These are phyloP conservation scores for Hylia prasina DNA, from an alignment of 2,113 vertebrate species.

Conservation along the genomic window DNA sequence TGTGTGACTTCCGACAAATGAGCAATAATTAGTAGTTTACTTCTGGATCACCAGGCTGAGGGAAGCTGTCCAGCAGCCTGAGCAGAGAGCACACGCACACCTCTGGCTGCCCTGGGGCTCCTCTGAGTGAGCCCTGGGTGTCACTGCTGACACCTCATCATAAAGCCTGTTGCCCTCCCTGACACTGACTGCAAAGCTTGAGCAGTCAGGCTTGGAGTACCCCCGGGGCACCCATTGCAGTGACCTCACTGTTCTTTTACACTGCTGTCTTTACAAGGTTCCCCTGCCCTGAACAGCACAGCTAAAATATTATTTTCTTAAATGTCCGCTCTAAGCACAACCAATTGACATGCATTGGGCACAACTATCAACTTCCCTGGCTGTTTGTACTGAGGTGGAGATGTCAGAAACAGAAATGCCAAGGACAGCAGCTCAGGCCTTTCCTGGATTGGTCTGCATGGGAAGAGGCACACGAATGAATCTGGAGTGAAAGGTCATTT, in stretches of 20 bases:
- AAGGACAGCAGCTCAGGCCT: neutral
- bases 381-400: neutral
- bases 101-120: neutral
- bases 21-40: slow-evolving; percentile 40
- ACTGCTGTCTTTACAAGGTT: neutral
- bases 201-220: neutral
- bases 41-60: neutral
- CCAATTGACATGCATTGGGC: neutral
- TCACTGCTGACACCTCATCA: neutral
- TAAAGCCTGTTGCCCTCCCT: neutral
- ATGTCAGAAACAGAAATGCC: neutral
- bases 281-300: neutral
- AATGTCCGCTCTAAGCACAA: neutral
- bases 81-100: fast-evolving
- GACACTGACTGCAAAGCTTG: neutral
- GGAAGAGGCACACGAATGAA: neutral
- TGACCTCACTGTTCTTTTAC: neutral
- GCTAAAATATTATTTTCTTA: neutral
- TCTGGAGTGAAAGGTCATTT: neutral
- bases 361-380: neutral
- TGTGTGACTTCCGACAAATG: slow-evolving; percentile 24
- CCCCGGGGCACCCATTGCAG: neutral
- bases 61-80: neutral
- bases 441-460: neutral
- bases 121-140: neutral